phyloP scores from a whole-genome alignment of 2,797 vertebrate genomes.

The Denticeps clupeoides region DNA sequence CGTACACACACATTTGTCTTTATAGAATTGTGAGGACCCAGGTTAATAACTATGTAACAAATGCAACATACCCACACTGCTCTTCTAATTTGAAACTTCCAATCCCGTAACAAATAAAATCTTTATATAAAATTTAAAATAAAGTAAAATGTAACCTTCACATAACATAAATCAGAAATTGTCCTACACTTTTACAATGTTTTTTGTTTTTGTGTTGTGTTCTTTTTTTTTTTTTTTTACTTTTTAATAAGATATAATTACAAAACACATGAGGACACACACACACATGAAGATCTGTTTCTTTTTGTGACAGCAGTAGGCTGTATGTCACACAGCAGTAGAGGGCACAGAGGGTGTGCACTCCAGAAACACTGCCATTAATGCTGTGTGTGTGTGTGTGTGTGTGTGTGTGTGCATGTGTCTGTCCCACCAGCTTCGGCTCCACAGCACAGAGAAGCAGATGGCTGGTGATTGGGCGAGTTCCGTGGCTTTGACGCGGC shows the following conservation, averaged over 20 bases:
- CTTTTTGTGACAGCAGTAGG: neutral
- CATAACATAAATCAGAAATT: neutral
- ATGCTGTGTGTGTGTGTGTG: conserved; percentile 48
- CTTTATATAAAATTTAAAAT: no score
- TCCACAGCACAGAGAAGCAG: conserved; percentile 67
- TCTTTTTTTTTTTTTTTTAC: neutral
- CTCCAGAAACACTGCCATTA: conserved; percentile 53
- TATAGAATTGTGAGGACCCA: no score
- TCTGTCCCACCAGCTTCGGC: conserved; percentile 49
- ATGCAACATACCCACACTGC: no score
- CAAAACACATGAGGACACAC: conserved; percentile 4
- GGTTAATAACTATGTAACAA: no score
- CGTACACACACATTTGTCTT: no score
- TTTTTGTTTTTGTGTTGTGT: neutral
- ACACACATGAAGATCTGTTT: conserved; percentile 8
- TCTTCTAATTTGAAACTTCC: no score
- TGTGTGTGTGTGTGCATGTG: conserved; percentile 33
- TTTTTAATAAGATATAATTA: conserved; percentile 17
- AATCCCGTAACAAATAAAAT: no score
- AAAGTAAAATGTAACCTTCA: no score
- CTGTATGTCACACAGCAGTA: conserved; percentile 65
- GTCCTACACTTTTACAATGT: neutral
- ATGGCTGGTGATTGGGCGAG: conserved; percentile 78
- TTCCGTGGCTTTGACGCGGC: conserved; percentile 70
- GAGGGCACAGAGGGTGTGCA: conserved; percentile 37